Conservation (phyloP, 2,888 invertebrate genomes). For the Callimorpha dominula region DNA sequence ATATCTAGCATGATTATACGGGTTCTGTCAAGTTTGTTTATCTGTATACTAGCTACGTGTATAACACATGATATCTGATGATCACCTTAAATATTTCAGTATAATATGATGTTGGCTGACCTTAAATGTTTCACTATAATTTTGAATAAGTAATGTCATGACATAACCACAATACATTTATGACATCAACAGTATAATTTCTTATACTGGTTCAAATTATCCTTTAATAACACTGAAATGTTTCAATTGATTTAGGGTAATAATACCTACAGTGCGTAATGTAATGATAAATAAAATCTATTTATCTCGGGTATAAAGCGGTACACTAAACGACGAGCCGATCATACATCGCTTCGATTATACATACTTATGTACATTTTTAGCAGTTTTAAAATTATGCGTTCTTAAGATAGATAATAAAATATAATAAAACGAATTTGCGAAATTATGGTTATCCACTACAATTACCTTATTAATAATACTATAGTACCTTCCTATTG, state of each 20-base stretch:
- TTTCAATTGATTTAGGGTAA: constrained; percentile 59
- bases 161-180: constrained; percentile 36
- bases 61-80: not conserved
- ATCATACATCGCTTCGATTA: not conserved
- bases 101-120: not conserved
- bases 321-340: constrained; percentile 42
- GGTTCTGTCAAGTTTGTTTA: not conserved
- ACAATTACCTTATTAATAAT: not conserved
- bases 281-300: constrained; percentile 45
- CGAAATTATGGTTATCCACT: not conserved
- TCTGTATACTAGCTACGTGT: not conserved
- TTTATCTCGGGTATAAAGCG: constrained; percentile 40
- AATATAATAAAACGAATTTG: no score
- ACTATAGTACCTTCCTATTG: not conserved
- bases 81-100: no score
- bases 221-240: constrained; percentile 50
- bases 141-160: constrained; percentile 37
- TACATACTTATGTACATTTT: no score
- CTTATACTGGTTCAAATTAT: constrained; percentile 43
- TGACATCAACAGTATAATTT: constrained; percentile 48
- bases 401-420: not conserved
- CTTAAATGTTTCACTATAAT: not conserved
- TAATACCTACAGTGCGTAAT: constrained; percentile 38
- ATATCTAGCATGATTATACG: not conserved
- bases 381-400: not conserved